Conservation (phyloP, 2,888 invertebrate species). For the Notodonta dromedarius region DNA sequence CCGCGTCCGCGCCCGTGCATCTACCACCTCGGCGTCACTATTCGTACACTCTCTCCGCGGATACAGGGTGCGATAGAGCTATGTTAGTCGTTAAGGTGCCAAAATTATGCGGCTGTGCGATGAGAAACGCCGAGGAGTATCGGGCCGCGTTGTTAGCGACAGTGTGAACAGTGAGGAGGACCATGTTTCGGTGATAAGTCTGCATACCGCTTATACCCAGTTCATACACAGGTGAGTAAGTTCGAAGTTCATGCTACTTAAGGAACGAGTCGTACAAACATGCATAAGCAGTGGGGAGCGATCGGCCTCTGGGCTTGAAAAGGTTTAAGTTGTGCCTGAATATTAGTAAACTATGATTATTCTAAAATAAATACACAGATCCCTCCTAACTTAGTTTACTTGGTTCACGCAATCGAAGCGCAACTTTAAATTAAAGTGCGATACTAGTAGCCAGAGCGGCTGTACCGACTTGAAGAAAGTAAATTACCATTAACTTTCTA, state of each 20-base stretch:
- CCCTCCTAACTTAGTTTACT: slow-evolving; percentile 37
- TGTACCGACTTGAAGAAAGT: slow-evolving; percentile 51
- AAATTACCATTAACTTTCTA: slow-evolving; percentile 61
- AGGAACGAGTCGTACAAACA: slow-evolving; percentile 75
- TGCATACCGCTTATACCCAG: slow-evolving; percentile 76
- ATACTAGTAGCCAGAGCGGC: slow-evolving; percentile 47
- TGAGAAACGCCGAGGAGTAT: slow-evolving; percentile 65
- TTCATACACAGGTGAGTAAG: slow-evolving; percentile 72
- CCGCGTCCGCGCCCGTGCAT: slow-evolving; percentile 46
- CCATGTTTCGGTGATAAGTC: slow-evolving; percentile 66
- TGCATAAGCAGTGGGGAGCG: slow-evolving; percentile 79
- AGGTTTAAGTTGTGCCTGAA: slow-evolving; percentile 73
- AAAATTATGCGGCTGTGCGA: slow-evolving; percentile 61
- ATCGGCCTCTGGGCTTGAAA: slow-evolving; percentile 67
- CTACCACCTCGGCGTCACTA: slow-evolving; percentile 57
- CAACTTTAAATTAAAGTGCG: slow-evolving; percentile 63
- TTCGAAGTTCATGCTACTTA: slow-evolving; percentile 77
- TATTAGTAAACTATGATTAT: slow-evolving; percentile 35
- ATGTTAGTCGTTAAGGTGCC: slow-evolving; percentile 16
- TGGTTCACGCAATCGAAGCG: slow-evolving; percentile 47
- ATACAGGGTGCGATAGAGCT: slow-evolving; percentile 28
- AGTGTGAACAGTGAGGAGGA: slow-evolving; percentile 71
- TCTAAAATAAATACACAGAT: slow-evolving; percentile 34
- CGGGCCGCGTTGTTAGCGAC: slow-evolving; percentile 71
- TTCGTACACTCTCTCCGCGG: slow-evolving; percentile 46